These are phyloP conservation scores for Diachrysia chrysitis DNA, from an alignment of 2,888 invertebrate genomes.

Conservation along the genomic window DNA sequence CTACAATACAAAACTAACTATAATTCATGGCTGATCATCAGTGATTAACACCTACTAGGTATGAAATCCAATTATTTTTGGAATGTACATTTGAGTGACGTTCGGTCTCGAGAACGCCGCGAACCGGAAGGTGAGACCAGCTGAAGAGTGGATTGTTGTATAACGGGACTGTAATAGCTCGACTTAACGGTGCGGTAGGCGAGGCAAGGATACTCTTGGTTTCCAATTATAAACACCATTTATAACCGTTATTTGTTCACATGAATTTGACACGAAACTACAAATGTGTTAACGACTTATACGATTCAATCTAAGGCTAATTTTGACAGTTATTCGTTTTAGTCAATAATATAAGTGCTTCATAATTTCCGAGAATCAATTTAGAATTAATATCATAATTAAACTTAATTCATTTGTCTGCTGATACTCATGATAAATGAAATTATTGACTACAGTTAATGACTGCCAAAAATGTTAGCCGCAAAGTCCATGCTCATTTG, in stretches of 20 bases:
- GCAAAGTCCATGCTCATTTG: too few relatives aligned
- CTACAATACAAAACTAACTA: too few relatives aligned
- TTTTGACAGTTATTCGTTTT: too few relatives aligned
- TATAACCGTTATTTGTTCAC: slow-evolving; percentile 37
- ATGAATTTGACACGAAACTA: slow-evolving; percentile 33
- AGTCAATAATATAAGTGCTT: too few relatives aligned
- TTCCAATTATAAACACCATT: slow-evolving; percentile 44
- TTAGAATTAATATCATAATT: too few relatives aligned
- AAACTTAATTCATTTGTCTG: too few relatives aligned
- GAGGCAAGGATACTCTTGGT: slow-evolving; percentile 54
- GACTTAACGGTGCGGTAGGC: slow-evolving; percentile 48
- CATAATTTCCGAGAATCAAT: too few relatives aligned
- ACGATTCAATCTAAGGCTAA: too few relatives aligned
- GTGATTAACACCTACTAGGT: neutral
- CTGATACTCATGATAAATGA: too few relatives aligned
- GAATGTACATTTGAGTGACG: slow-evolving; percentile 10
- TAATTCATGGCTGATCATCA: neutral
- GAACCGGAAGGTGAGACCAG: slow-evolving; percentile 30
- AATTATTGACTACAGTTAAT: too few relatives aligned
- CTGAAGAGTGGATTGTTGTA: slow-evolving; percentile 35
- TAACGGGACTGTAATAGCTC: slow-evolving; percentile 49
- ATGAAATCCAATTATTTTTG: neutral
- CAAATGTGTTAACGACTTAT: too few relatives aligned
- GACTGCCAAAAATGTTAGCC: too few relatives aligned
- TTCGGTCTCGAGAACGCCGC: slow-evolving; percentile 11